A percentile compares a stretch with the other conserved stretches of the same genome.
Evolutionary conservation across 92 coral and sea anemone species (phyloP).

Genomic region (Zoanthus sociatus): DNA sequence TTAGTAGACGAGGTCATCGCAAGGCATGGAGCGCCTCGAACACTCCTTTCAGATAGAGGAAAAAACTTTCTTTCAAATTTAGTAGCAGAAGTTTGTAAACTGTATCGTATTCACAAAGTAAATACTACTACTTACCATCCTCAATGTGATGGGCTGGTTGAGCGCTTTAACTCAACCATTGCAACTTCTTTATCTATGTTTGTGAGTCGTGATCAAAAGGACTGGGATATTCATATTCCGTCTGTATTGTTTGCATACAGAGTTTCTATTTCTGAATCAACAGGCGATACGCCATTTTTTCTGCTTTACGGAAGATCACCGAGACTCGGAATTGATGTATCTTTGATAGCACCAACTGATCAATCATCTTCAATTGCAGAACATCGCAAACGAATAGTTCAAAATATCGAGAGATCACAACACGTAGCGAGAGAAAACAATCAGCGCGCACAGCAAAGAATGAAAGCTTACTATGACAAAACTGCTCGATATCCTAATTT

Average conservation of each 20-base stretch:
- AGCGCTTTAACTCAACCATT: conserved; percentile 38
- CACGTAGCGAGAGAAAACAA: conserved; percentile 41
- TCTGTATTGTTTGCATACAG: conserved; percentile 47
- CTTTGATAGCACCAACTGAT: not conserved
- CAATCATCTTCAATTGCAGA: not conserved
- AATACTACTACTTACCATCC: conserved; percentile 54
- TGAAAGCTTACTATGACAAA: conserved; percentile 37
- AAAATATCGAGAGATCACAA: conserved; percentile 26
- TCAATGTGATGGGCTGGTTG: conserved; percentile 43
- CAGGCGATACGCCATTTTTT: conserved; percentile 44
- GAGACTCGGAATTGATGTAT: not conserved
- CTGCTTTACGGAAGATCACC: conserved; percentile 28
- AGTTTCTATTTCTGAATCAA: conserved; percentile 39
- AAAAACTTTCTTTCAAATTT: conserved; percentile 60
- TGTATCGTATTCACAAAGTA: conserved; percentile 54
- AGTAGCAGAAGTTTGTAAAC: conserved; percentile 66
- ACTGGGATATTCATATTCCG: conserved; percentile 57
- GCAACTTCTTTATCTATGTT: conserved; percentile 38
- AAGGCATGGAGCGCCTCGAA: conserved; percentile 63
- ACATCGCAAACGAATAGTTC: conserved; percentile 1
- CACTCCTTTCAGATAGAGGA: conserved; percentile 70
- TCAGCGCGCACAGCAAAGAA: conserved; percentile 57
- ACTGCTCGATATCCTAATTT: not conserved
- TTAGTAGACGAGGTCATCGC: conserved; percentile 61
- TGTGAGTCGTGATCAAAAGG: conserved; percentile 51